Evolutionary conservation across 1,140 invertebrate species (phyloP), one percentile per base, ranked within the genome.

Genomic region (Megalopta genalis): DNA sequence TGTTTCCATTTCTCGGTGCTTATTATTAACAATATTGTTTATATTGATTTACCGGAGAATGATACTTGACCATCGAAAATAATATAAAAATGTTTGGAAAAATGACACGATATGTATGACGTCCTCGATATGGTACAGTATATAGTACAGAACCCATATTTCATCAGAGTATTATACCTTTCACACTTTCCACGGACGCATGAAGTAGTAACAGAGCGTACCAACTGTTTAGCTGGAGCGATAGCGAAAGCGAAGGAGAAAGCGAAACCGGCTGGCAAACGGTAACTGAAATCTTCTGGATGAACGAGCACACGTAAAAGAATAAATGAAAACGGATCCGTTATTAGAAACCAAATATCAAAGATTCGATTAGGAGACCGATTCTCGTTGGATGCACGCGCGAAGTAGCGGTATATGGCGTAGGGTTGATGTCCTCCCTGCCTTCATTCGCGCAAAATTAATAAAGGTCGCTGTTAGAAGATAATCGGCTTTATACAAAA

Each of bases 171-270:
- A 54, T 60, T 18, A 16, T 67, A 52, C n/a, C 63, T 79, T 62
- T 66, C 64, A 74, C 77, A 27, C 70, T 79, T 79, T 73, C 64
- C 52, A 67, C 25, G 42, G 23, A 14, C 23, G 21, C 39, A 21
- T 25, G 39, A 60, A 73, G 74, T 42, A 21, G 52, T 32, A 74
- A 67, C 27, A 27, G 52, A 77, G 46, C 46, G 8, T 32, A n/a
- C 39, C 37, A 74, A 42, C 1, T 42, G 68, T 73, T 79, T 60
- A 37, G n/a, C 32, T 27, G 72, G 39, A 70, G 72, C 77, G 85
- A 86, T 83, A 86, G 85, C 85, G 85, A 86, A 86, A 86, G 85
- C 81, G 77, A 75, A 77, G 74, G 85, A 83, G 85, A 86, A 86
- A 86, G 85, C 74, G 84, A 83, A 83, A 78, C 73, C 68, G 59